Evolutionary conservation across 2,888 invertebrate species (phyloP), one percentile per base, ranked within the genome.

Genomic region (Carabus problematicus): DNA sequence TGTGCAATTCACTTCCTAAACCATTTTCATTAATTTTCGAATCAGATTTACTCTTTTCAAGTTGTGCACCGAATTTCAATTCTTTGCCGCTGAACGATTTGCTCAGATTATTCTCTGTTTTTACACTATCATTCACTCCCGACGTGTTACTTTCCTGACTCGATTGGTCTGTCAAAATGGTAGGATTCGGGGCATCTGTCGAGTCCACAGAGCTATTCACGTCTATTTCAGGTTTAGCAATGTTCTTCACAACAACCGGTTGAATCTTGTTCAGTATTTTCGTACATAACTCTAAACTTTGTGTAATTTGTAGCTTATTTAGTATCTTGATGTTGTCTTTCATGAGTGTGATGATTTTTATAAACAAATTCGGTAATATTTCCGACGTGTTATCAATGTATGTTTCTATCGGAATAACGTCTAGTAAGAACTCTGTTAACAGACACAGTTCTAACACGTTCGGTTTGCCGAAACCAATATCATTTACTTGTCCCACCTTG

Each of bases 321-420:
- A 90, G 78, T 12, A 79, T 75, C 45, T 82, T 80, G 70, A 89
- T 85, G 76, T 88, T 85, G 2, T 83, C 78, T 1, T 86, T 87
- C 47, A 91, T 79, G 70, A 87, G 84, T 60, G 83, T 84, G 16
- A 88, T 86, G 54, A 92, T 86, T 74, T 88, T 87, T 70, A 88
- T 83, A 75, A 93, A 89, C 66, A 93, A 85, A 74, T 88, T 87
- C n/a, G 93, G 93, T 66, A 93, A 81, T 78, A 92, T 91, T 73
- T 91, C 89, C 8, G 91, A 89, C 7, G 91, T 90, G 18, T 89
- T 92, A 78, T 92, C 92, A 59, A 89, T 85, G 74, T 91, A 92
- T 59, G 91, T 89, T 80, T 93, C 93, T 74, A 90, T 81, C 0
- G 90, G 89, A 62, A 93, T 90, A 41, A 90, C 87, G 72, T 93